Evolutionary conservation across 2,797 vertebrate genomes (phyloP), one percentile per base, ranked within the genome.

Genomic region (Acanthurus leucopareius): DNA sequence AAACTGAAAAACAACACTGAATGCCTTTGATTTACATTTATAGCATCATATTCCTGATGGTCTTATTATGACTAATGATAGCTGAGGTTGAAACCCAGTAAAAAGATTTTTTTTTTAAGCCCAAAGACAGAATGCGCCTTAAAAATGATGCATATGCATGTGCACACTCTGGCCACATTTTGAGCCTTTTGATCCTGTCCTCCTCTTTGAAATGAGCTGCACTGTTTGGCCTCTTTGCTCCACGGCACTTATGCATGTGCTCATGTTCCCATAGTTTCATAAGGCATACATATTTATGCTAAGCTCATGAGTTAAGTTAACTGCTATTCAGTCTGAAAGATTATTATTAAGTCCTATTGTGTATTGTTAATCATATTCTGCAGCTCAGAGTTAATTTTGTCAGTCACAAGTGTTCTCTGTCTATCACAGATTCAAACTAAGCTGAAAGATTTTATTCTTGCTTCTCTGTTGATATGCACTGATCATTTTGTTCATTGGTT

Each of bases 61-160:
- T n/a, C n/a, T 19, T 53, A 75, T 79, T 19, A 22, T 59, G 65
- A 75, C 60, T 77, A 61, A 65, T 3, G 66, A 69, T 65, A 22
- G 57, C 56, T 16, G 32, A 44, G 63, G 40, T 49, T 74, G 61
- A 81, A 80, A 63, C 28, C 47, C 45, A 63, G 53, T 71, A 35
- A 35, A 25, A 48, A 35, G 49, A 54, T 58, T 64, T 72, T 20
- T 74, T 70, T 69, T 74, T 56, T 15, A 20, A 71, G 38, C 60
- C 69, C 77, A 80, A 78, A 79, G 35, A 72, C 74, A 86, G 75
- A 65, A 68, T 38, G 19, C 25, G 68, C 47, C 59, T 75, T 76
- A 42, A 71, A 68, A 84, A 42, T 57, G 58, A 79, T 87, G 83
- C 87, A 81, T 83, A 89, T 89, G 86, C 76, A 82, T 81, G 77